Conservation (phyloP, 2,113 vertebrate species). For the Urocolius indicus region DNA sequence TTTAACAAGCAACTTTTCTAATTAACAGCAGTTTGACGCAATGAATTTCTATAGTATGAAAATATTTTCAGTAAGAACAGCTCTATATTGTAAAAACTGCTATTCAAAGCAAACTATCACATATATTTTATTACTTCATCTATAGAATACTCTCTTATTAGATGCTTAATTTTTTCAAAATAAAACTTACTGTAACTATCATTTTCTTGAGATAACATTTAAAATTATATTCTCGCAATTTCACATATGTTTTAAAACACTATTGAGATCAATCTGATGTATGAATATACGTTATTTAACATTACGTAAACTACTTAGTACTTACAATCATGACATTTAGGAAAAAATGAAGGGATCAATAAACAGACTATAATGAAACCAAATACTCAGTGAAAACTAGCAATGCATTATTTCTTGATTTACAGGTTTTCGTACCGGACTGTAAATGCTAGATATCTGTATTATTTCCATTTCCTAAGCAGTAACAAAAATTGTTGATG, state of each 20-base stretch:
- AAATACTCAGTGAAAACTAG: conserved; percentile 33
- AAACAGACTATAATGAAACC: conserved; percentile 34
- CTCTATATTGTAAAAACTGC: not conserved
- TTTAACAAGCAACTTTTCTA: not conserved
- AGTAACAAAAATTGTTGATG: conserved; percentile 63
- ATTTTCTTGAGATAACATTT: not conserved
- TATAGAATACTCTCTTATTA: not conserved
- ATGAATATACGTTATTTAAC: not conserved
- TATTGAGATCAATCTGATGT: not conserved
- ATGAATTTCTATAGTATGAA: not conserved
- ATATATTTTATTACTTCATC: not conserved
- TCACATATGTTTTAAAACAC: conserved; percentile 7
- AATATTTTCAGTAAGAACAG: not conserved
- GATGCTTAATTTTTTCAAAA: not conserved
- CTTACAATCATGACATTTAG: not conserved
- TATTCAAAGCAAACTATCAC: not conserved
- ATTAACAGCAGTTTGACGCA: not conserved
- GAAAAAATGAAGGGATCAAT: conserved; percentile 17
- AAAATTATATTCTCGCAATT: not conserved
- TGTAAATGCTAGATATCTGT: conserved; percentile 58
- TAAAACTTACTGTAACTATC: not conserved
- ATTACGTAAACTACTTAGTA: not conserved
- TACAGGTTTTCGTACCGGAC: conserved; percentile 46
- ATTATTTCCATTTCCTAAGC: conserved; percentile 47
- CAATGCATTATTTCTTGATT: conserved; percentile 44